These are phyloP conservation scores for Panurus biarmicus DNA, from an alignment of 2,113 vertebrate species.

Conservation along the genomic window DNA sequence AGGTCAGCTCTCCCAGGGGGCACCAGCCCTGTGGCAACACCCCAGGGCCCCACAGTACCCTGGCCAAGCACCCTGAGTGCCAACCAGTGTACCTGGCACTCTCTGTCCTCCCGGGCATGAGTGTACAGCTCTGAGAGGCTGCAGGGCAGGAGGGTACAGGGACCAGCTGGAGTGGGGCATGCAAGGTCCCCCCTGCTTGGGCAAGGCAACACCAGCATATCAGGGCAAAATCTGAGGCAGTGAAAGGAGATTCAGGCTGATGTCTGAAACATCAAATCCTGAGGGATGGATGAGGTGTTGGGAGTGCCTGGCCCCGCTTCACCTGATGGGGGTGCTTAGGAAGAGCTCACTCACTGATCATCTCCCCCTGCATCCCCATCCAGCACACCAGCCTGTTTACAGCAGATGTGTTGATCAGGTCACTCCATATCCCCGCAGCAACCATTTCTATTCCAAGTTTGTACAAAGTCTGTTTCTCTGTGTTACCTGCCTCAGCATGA, in stretches of 20 bases:
- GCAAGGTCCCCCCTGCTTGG: accelerated
- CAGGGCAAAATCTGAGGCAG: accelerated
- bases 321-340: accelerated
- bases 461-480: neutral
- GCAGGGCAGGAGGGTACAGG: neutral
- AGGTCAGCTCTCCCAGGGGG: neutral
- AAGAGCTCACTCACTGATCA: neutral
- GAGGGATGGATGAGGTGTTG: neutral
- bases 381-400: neutral
- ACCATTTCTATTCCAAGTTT: neutral
- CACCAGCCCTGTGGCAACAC: neutral
- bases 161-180: neutral
- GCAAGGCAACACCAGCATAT: neutral
- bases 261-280: neutral
- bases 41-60: neutral
- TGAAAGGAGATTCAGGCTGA: neutral
- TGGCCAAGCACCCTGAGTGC: neutral
- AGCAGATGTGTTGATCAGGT: neutral
- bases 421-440: accelerated
- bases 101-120: neutral
- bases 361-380: neutral
- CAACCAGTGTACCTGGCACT: neutral
- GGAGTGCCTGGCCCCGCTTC: accelerated
- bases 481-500: neutral
- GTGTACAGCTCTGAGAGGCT: accelerated